phyloP scores from a whole-genome alignment of 2,888 invertebrate species.

The Odontocolon sp. region DNA sequence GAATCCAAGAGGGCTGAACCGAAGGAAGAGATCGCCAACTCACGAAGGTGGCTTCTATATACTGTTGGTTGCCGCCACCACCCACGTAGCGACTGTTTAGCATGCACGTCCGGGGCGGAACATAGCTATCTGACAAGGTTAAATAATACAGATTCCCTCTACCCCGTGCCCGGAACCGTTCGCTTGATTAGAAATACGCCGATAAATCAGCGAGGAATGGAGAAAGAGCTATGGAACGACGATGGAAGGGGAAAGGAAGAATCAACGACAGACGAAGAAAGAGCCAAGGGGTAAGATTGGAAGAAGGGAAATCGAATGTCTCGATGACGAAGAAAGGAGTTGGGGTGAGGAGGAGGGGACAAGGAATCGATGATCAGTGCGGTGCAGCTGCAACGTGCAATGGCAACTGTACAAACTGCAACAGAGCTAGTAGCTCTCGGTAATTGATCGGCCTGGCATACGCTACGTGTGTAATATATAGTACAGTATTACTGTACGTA shows the following conservation, averaged over 20 bases:
- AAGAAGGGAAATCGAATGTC: too few relatives aligned
- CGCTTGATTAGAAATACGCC: slow-evolving; percentile 75
- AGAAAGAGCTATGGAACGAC: slow-evolving; percentile 13
- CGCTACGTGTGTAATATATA: slow-evolving; percentile 31
- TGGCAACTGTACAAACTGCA: slow-evolving; percentile 34
- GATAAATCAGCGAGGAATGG: slow-evolving; percentile 69
- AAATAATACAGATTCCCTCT: slow-evolving; percentile 74
- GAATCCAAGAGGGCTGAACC: slow-evolving; percentile 16
- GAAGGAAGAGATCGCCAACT: slow-evolving; percentile 26
- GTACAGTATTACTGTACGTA: slow-evolving; percentile 6
- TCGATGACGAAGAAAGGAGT: slow-evolving; percentile 28
- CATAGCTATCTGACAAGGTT: slow-evolving; percentile 77
- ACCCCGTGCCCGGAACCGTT: slow-evolving; percentile 60
- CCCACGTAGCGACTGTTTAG: slow-evolving; percentile 78
- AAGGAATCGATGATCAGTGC: slow-evolving; percentile 34
- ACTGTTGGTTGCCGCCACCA: slow-evolving; percentile 67
- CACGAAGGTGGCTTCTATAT: slow-evolving; percentile 29
- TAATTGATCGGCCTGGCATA: slow-evolving; percentile 63
- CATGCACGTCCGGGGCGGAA: slow-evolving; percentile 73
- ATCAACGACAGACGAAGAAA: background rate
- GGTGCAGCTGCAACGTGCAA: slow-evolving; percentile 45
- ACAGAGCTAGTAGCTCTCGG: slow-evolving; percentile 50
- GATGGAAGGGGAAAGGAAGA: slow-evolving; percentile 11
- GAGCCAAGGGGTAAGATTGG: background rate
- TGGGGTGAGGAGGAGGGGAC: slow-evolving; percentile 44